Percentiles rank a stretch among this genome's conserved stretches.
Conservation (phyloP, 2,797 vertebrate species). For the Liparis tanakae region DNA sequence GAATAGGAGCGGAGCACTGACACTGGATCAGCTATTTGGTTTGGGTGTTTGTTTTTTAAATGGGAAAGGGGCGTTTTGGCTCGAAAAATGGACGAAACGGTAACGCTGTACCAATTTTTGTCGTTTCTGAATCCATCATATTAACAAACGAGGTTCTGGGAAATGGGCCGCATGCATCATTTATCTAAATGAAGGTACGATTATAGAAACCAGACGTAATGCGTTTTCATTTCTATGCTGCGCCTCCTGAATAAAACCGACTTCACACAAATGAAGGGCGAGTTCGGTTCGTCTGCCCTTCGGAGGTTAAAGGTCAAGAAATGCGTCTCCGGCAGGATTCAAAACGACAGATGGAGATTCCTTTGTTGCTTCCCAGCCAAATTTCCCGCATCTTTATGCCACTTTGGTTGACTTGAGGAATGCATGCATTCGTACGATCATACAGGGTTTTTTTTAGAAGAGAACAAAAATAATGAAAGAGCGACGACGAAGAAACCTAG, state of each 20-base stretch:
- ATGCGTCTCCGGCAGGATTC: slow-evolving; percentile 19
- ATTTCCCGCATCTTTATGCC: slow-evolving; percentile 56
- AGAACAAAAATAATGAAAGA: slow-evolving; percentile 33
- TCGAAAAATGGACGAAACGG: neutral
- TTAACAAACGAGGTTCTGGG: slow-evolving; percentile 24
- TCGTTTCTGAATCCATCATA: neutral
- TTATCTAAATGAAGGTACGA: slow-evolving; percentile 8
- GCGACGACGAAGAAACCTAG: slow-evolving; percentile 49
- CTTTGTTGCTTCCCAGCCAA: slow-evolving; percentile 38
- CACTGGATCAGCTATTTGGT: slow-evolving; percentile 12
- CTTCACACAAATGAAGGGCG: neutral
- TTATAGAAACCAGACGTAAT: slow-evolving; percentile 14
- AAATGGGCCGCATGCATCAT: slow-evolving; percentile 34
- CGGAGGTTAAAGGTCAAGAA: slow-evolving; percentile 13
- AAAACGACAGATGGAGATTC: slow-evolving; percentile 31
- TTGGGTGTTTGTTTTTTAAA: neutral
- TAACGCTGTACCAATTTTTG: neutral
- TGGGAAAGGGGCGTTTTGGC: too few species aligned
- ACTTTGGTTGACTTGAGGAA: slow-evolving; percentile 77
- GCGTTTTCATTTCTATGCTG: slow-evolving; percentile 8
- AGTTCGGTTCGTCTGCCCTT: slow-evolving; percentile 25
- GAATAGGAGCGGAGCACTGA: slow-evolving; percentile 26
- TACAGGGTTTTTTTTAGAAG: slow-evolving; percentile 29
- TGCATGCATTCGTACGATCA: slow-evolving; percentile 77
- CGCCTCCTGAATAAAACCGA: slow-evolving; percentile 9